Evolutionary conservation across 1,140 invertebrate genomes (phyloP).

Genomic region (Drosophila seguyi): DNA sequence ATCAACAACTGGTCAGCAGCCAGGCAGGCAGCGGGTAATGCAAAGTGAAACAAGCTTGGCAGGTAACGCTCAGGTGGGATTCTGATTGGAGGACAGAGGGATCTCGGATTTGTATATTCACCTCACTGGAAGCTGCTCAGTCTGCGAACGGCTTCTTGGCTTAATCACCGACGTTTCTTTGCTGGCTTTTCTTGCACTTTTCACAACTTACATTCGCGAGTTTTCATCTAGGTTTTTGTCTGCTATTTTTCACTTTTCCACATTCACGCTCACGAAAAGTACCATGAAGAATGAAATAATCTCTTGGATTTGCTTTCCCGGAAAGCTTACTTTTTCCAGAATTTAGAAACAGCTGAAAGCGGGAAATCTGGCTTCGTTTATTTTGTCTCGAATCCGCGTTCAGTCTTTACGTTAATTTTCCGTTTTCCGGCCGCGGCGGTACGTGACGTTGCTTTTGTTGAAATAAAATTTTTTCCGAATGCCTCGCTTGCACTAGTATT

Average conservation of each 20-base stretch:
- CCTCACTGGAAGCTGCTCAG: constrained; percentile 28
- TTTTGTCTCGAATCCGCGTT: constrained; percentile 1
- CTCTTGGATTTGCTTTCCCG: neutral
- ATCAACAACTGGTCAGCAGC: constrained; percentile 54
- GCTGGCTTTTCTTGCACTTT: constrained; percentile 18
- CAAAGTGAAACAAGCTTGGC: constrained; percentile 58
- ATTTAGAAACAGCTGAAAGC: no score
- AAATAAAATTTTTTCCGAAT: constrained; percentile 8
- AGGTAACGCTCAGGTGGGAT: constrained; percentile 42
- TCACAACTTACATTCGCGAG: constrained; percentile 27
- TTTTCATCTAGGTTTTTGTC: constrained; percentile 16
- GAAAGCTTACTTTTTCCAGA: no score
- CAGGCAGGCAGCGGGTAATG: constrained; percentile 35
- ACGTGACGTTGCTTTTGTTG: constrained; percentile 3
- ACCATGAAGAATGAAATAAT: constrained; percentile 13
- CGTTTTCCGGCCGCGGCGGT: constrained; percentile 8
- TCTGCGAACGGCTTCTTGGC: neutral
- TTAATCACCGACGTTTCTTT: neutral
- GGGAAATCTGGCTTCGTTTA: neutral
- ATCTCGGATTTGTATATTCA: constrained; percentile 49
- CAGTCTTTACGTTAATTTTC: constrained; percentile 5
- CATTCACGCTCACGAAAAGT: constrained; percentile 24
- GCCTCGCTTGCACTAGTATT: constrained; percentile 3
- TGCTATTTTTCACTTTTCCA: constrained; percentile 34
- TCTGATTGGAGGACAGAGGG: constrained; percentile 34